These are phyloP conservation scores for Lerista edwardsae DNA, from an alignment of 2,797 vertebrate genomes.

Conservation along the genomic window DNA sequence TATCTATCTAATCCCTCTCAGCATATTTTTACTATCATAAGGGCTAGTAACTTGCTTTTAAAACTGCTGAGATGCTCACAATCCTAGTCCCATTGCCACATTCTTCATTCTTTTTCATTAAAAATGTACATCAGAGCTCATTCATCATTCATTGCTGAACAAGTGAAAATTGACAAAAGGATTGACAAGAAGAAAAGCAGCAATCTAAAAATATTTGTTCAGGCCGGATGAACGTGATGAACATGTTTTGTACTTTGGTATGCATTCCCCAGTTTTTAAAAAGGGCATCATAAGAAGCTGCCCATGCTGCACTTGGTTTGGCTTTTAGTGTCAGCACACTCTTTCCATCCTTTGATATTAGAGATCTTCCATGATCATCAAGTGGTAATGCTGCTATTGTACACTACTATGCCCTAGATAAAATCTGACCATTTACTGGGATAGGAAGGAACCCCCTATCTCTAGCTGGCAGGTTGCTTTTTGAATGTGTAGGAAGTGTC, in stretches of 20 bases:
- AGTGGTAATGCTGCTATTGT: not conserved
- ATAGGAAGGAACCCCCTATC: constrained; percentile 11
- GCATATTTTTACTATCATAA: no score
- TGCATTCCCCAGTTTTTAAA: no score
- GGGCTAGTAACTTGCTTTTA: no score
- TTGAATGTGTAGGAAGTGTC: constrained; percentile 1
- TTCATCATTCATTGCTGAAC: no score
- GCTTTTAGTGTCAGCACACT: not conserved
- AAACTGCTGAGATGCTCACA: no score
- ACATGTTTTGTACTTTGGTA: not conserved
- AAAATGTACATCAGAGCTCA: no score
- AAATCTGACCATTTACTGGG: constrained; percentile 14
- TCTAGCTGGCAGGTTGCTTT: not conserved
- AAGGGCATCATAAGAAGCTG: not conserved
- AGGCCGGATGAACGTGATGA: not conserved
- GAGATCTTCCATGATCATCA: not conserved
- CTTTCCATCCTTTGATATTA: not conserved
- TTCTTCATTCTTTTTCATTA: no score
- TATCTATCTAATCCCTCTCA: no score
- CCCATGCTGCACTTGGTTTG: not conserved
- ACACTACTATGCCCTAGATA: not conserved
- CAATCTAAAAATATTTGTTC: not conserved
- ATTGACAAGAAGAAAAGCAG: not conserved
- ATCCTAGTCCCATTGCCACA: no score
- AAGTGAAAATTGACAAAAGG: no score